A percentile compares a stretch with the other conserved stretches of the same genome.
phyloP scores from a whole-genome alignment of 2,113 vertebrate species.

The Pogona vitticeps region DNA sequence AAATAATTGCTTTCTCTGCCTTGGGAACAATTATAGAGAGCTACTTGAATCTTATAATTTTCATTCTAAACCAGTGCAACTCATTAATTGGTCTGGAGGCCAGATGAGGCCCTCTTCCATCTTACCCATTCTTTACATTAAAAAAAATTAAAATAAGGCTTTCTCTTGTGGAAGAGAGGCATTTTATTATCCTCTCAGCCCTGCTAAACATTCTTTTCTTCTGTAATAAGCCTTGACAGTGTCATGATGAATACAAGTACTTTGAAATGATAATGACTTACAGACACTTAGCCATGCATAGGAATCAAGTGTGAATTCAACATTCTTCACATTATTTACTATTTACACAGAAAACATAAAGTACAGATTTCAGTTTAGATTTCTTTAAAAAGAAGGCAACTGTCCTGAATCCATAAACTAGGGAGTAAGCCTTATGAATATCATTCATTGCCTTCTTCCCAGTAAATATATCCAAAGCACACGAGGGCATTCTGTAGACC shows the following conservation, averaged over 20 bases:
- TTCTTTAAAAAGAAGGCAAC: background rate
- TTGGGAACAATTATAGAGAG: constrained; percentile 21
- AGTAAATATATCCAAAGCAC: background rate
- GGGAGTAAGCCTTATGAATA: background rate
- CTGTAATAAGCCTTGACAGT: constrained; percentile 1
- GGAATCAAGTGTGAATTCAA: background rate
- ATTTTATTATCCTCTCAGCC: background rate
- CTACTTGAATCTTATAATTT: constrained; percentile 20
- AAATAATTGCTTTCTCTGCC: background rate
- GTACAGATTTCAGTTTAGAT: background rate
- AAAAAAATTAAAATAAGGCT: background rate
- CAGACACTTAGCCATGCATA: background rate
- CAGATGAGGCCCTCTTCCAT: background rate
- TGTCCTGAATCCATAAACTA: background rate
- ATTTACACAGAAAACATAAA: background rate
- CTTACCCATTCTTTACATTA: constrained; percentile 1
- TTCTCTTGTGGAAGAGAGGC: background rate
- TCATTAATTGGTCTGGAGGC: constrained; percentile 18
- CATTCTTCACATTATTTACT: background rate
- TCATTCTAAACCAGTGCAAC: constrained; percentile 2
- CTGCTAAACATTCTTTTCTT: background rate
- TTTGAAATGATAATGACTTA: background rate
- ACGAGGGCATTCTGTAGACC: no score
- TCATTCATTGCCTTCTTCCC: no score
- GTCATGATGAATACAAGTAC: background rate